Evolutionary conservation across 1,140 invertebrate genomes (phyloP), one percentile per base, ranked within the genome.

Genomic region (Telenomus remus): DNA sequence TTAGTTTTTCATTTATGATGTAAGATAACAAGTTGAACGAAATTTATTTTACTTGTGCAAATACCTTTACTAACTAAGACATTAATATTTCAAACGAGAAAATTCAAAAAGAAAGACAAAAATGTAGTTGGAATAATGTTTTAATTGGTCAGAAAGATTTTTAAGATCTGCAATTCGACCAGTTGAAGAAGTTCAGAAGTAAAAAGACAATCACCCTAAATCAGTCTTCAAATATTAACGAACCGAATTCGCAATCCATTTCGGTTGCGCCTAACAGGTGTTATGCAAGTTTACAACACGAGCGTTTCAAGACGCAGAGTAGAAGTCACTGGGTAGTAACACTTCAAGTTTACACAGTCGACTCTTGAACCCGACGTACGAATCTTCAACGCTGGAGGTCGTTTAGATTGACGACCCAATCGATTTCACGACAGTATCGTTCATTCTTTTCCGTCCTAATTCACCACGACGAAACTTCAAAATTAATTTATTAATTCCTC

Each of bases 261-360:
- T 70, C 39, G 55, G 46, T 55, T 15, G 59, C 47, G 68, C 51
- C 76, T 75, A 82, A 79, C 80, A 80, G 79, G 76, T 79, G 79
- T 82, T 78, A 70, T 59, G 68, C 76, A 79, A 78, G 57, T 79
- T 79, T 79, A 78, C 71, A 82, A 80, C 54, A 57, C 13, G 49
- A 49, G 14, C 55, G 65, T 55, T 55, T 27, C 42, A 16, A 73
- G 61, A 60, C 65, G 64, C 65, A 51, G 66, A 72, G n/a, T n/a
- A n/a, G n/a, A n/a, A n/a, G 74, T 60, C 54, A 69, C 57, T 44
- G 43, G 74, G 80, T 78, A 80, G 79, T 82, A 80, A 82, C 63
- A 74, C 79, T 57, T 57, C 14, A 49, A 79, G 79, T 82, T 82
- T 82, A 80, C 75, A 79, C 75, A 70, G 61, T 48, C 78, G 79